Evolutionary conservation across 2,888 invertebrate species (phyloP).

Genomic region (Serripes groenlandicus): DNA sequence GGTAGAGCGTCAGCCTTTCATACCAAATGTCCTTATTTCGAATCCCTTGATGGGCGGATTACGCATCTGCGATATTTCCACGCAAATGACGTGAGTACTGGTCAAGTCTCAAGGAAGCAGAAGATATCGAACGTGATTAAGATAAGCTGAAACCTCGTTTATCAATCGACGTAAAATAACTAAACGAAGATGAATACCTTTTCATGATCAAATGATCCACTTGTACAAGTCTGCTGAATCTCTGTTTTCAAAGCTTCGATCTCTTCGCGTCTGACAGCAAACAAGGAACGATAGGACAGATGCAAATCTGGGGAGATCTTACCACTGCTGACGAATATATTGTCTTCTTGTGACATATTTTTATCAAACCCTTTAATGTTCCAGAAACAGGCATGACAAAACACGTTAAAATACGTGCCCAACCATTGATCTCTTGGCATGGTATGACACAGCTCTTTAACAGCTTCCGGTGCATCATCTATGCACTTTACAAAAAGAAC

Average conservation of each 20-base stretch:
- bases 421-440: background rate
- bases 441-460: background rate
- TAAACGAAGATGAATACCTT: slow-evolving; percentile 3
- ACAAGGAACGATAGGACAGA: background rate
- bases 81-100: no score
- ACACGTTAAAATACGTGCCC: background rate
- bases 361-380: background rate
- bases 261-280: background rate
- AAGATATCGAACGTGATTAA: no score
- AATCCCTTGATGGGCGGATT: no score
- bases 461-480: background rate
- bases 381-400: background rate
- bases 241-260: background rate
- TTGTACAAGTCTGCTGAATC: background rate
- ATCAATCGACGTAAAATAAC: no score
- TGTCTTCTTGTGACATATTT: background rate
- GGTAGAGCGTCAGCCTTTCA: no score
- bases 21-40: no score
- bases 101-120: no score
- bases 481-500: background rate
- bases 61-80: no score
- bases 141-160: no score
- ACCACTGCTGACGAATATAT: background rate
- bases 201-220: slow-evolving; percentile 2
- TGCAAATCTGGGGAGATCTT: background rate